These are phyloP conservation scores for Cherax destructor DNA, from an alignment of 1,140 invertebrate species.

Conservation along the genomic window DNA sequence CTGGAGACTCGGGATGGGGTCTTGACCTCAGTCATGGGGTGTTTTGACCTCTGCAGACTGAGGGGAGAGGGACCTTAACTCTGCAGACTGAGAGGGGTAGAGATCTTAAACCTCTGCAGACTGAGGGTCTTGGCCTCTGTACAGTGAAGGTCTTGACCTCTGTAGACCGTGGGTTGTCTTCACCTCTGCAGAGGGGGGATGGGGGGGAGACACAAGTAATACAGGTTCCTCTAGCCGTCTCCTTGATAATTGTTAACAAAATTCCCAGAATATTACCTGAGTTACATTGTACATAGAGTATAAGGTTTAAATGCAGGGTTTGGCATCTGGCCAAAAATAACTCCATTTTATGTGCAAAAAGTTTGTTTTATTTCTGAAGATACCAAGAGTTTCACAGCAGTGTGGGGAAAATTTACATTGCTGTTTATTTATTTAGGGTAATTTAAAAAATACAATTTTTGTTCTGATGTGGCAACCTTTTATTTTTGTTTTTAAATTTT, in stretches of 20 bases:
- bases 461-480: not conserved
- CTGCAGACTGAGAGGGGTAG: no score
- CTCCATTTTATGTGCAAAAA: not conserved
- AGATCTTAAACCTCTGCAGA: no score
- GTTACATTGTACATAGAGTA: slow-evolving; percentile 3
- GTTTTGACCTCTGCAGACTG: no score
- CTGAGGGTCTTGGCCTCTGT: no score
- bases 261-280: not conserved
- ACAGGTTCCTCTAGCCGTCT: not conserved
- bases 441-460: not conserved
- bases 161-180: not conserved
- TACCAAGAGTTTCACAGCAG: not conserved
- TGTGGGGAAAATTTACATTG: not conserved
- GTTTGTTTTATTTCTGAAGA: not conserved
- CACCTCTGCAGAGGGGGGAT: not conserved
- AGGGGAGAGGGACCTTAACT: no score
- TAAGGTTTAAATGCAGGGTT: not conserved
- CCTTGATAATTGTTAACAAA: not conserved
- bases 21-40: no score
- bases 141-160: not conserved
- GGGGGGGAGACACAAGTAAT: no score
- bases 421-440: slow-evolving; percentile 2
- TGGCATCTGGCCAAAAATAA: not conserved
- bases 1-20: no score
- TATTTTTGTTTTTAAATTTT: not conserved